Conservation (phyloP, 2,797 vertebrate genomes). For the Natrix natrix region DNA sequence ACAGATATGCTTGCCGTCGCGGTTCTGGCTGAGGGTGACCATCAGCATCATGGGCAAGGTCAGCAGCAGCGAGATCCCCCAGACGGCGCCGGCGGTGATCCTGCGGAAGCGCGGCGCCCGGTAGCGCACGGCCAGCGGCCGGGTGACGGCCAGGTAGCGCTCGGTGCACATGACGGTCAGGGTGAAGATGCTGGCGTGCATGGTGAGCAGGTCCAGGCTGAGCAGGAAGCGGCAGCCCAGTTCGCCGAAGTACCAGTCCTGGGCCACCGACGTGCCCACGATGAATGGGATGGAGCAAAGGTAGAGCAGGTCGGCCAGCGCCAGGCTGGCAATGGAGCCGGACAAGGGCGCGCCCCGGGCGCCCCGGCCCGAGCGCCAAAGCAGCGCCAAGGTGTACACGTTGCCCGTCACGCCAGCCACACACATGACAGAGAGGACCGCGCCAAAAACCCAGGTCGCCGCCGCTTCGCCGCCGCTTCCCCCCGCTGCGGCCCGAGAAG, state of each 20-base stretch:
- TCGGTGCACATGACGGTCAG: constrained; percentile 89
- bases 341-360: constrained; percentile 87
- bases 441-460: constrained; percentile 84
- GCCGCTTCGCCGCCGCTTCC: constrained; percentile 20
- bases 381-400: constrained; percentile 87
- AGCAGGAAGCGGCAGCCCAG: constrained; percentile 86
- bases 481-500: constrained; percentile 34
- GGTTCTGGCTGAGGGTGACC: constrained; percentile 80
- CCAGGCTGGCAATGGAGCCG: constrained; percentile 89
- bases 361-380: constrained; percentile 87
- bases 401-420: constrained; percentile 86
- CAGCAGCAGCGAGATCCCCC: constrained; percentile 83
- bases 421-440: constrained; percentile 84
- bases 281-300: constrained; percentile 92
- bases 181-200: constrained; percentile 94
- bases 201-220: constrained; percentile 91
- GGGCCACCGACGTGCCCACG: constrained; percentile 87
- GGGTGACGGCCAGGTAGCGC: constrained; percentile 87
- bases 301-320: constrained; percentile 89
- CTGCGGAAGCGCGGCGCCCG: constrained; percentile 81
- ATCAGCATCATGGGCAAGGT: constrained; percentile 88
- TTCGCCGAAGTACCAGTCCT: constrained; percentile 93
- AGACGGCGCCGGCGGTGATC: constrained; percentile 80
- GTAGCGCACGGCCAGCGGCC: constrained; percentile 81
- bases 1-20: constrained; percentile 83